Percentiles rank a stretch among this genome's conserved stretches.
phyloP scores from a whole-genome alignment of 2,797 vertebrate species.

The Anguilla pacifica region DNA sequence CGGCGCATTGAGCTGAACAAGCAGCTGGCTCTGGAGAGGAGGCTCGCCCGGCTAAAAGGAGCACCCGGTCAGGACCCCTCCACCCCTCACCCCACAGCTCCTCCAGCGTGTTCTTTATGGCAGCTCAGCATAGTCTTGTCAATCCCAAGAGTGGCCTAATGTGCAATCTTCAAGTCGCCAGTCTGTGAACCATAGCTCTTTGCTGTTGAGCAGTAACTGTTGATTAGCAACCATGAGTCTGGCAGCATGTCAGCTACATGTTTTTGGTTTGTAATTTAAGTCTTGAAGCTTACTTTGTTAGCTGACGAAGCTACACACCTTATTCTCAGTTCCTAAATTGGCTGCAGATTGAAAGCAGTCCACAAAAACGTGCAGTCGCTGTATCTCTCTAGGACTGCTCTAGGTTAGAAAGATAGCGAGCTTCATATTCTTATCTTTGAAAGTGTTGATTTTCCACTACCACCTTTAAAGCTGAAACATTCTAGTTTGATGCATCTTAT shows the following conservation, averaged over 20 bases:
- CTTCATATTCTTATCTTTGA: no score
- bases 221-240: not conserved
- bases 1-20: slow-evolving; percentile 83
- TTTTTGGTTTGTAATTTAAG: not conserved
- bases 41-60: slow-evolving; percentile 76
- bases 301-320: not conserved
- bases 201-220: not conserved
- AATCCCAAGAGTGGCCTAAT: not conserved
- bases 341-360: not conserved
- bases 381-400: not conserved
- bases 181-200: not conserved
- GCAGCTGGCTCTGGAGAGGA: slow-evolving; percentile 82
- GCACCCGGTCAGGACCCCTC: slow-evolving; percentile 50
- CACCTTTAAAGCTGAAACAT: not conserved
- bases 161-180: not conserved
- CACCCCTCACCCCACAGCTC: not conserved
- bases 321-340: not conserved
- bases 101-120: not conserved
- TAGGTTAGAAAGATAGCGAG: no score
- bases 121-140: not conserved
- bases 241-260: not conserved
- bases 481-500: not conserved
- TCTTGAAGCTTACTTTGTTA: not conserved
- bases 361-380: not conserved
- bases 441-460: not conserved